phyloP scores from a whole-genome alignment of 2,888 invertebrate species.

The Listrodromus nycthemerus region DNA sequence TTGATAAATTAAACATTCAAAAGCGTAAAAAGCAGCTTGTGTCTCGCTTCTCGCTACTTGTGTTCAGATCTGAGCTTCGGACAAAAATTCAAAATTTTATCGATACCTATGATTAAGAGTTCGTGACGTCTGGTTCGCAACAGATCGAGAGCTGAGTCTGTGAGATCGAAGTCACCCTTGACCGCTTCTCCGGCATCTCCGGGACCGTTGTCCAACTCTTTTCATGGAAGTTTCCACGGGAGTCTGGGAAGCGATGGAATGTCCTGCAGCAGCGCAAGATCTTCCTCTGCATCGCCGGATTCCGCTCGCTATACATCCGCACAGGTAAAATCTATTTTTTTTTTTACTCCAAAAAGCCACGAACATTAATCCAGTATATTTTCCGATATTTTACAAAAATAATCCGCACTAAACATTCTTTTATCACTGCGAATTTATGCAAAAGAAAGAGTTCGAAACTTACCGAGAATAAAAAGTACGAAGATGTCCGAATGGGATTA shows the following conservation, averaged over 20 bases:
- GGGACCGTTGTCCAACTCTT: conserved; percentile 80
- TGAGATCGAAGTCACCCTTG: conserved; percentile 82
- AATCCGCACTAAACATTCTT: no score
- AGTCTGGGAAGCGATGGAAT: conserved; percentile 84
- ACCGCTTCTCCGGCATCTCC: conserved; percentile 83
- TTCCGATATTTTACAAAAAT: no score
- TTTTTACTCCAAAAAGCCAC: neutral
- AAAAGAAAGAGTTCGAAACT: neutral
- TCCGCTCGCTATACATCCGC: conserved; percentile 82
- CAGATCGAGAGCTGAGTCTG: conserved; percentile 83
- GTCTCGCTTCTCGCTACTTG: conserved; percentile 12
- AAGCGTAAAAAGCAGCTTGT: conserved; percentile 37
- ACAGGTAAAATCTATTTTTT: conserved; percentile 74
- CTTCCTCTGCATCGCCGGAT: conserved; percentile 83
- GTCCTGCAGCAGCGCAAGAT: conserved; percentile 83
- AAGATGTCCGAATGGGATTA: no score
- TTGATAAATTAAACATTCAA: neutral
- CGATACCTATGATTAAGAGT: neutral
- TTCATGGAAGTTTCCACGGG: conserved; percentile 83
- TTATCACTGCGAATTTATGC: no score
- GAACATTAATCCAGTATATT: no score
- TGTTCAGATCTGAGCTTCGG: neutral
- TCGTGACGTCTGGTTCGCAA: conserved; percentile 56
- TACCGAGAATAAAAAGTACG: no score
- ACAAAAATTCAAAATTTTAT: neutral